These are phyloP conservation scores for Julus scanicus DNA, from an alignment of 2,888 invertebrate genomes.

Conservation along the genomic window DNA sequence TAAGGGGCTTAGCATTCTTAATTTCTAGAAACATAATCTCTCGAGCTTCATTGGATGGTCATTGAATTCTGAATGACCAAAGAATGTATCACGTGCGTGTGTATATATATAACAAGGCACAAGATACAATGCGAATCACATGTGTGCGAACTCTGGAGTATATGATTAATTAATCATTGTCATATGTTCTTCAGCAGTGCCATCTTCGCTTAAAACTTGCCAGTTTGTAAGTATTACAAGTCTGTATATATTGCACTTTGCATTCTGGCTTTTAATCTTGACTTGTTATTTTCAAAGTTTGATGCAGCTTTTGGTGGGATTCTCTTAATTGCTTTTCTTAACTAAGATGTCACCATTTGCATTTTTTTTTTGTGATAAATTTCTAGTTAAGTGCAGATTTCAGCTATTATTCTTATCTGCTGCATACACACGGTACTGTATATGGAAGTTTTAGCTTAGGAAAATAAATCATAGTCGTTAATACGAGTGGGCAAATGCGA, in stretches of 20 bases:
- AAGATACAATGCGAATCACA: neutral
- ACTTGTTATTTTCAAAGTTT: no score
- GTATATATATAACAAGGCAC: neutral
- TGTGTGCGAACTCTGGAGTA: no score
- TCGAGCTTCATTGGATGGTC: neutral
- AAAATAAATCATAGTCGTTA: neutral
- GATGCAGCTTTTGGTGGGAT: no score
- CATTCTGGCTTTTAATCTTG: no score
- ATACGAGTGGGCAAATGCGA: slow-evolving; percentile 23
- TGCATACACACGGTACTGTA: neutral
- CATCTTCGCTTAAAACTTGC: no score
- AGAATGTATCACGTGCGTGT: neutral
- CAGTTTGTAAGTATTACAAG: no score
- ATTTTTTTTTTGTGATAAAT: no score
- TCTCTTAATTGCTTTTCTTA: no score
- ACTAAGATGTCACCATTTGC: no score
- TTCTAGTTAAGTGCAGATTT: neutral
- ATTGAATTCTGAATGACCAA: neutral
- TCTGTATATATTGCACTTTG: no score
- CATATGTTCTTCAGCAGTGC: no score
- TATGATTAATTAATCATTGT: no score
- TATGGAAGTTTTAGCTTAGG: neutral
- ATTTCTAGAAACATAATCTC: slow-evolving; percentile 8
- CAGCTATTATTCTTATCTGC: neutral
- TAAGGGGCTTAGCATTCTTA: neutral